These are phyloP conservation scores for Acanthopleura granulata DNA, from an alignment of 2,888 invertebrate species.

Conservation along the genomic window DNA sequence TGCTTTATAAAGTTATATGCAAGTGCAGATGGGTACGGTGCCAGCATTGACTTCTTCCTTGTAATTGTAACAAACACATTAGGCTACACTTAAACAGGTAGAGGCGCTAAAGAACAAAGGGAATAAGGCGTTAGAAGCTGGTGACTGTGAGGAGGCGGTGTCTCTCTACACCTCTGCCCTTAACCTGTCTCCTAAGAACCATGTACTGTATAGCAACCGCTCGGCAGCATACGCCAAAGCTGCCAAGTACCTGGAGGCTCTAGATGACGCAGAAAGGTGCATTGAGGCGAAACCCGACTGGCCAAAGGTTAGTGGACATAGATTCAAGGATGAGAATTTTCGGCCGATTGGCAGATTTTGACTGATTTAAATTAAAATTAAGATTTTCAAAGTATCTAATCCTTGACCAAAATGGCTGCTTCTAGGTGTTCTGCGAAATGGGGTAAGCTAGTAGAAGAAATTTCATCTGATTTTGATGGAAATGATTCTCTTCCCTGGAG, in stretches of 20 bases:
- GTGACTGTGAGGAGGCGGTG: constrained; percentile 84
- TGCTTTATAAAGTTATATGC: not conserved
- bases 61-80: not conserved
- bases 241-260: constrained; percentile 80
- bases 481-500: too few species aligned
- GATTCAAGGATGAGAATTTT: not conserved
- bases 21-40: not conserved
- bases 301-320: constrained; percentile 75
- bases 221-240: constrained; percentile 91
- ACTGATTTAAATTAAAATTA: too few species aligned
- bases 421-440: too few species aligned
- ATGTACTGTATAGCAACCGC: constrained; percentile 91
- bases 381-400: too few species aligned
- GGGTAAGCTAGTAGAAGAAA: too few species aligned
- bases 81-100: constrained; percentile 74
- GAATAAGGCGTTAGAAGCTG: constrained; percentile 84
- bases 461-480: too few species aligned
- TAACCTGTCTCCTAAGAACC: constrained; percentile 82
- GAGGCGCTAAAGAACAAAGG: constrained; percentile 87
- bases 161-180: constrained; percentile 86
- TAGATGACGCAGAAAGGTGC: constrained; percentile 88
- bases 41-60: too few species aligned
- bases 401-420: too few species aligned
- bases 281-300: constrained; percentile 85
- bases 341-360: too few species aligned